Evolutionary conservation across 2,797 vertebrate genomes (phyloP).

Genomic region (Dicrostonyx torquatus): DNA sequence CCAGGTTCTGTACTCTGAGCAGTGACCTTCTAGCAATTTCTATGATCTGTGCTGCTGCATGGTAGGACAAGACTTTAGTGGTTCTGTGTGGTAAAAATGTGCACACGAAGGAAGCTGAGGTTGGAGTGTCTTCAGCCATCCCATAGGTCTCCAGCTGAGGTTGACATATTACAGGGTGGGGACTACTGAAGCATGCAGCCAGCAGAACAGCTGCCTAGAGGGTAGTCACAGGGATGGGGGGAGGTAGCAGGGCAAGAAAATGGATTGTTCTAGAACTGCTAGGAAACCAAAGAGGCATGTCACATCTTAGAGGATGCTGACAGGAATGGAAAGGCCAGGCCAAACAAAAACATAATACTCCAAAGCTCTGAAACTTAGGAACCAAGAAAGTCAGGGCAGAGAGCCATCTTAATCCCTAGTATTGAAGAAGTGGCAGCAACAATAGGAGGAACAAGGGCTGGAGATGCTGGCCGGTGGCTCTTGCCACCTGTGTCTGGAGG

Average conservation of each 20-base stretch:
- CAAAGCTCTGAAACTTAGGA: background rate
- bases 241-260: background rate
- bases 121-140: background rate
- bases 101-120: background rate
- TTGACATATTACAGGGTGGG: too few relatives aligned
- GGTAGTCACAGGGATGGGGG: background rate
- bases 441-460: background rate
- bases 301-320: background rate
- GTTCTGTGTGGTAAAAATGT: background rate
- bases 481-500: background rate
- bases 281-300: background rate
- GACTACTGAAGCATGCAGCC: too few relatives aligned
- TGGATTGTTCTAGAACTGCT: background rate
- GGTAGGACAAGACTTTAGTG: background rate
- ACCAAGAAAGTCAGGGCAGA: background rate
- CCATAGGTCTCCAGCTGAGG: background rate
- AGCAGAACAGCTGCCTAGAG: background rate
- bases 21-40: background rate
- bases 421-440: background rate
- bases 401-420: too few relatives aligned
- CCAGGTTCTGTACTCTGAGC: background rate
- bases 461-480: background rate
- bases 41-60: too few relatives aligned
- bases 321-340: background rate
- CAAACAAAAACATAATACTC: background rate